Base-by-base conservation (phyloP, 2,888 invertebrate species). In the Toxonevra muliebris region DNA sequence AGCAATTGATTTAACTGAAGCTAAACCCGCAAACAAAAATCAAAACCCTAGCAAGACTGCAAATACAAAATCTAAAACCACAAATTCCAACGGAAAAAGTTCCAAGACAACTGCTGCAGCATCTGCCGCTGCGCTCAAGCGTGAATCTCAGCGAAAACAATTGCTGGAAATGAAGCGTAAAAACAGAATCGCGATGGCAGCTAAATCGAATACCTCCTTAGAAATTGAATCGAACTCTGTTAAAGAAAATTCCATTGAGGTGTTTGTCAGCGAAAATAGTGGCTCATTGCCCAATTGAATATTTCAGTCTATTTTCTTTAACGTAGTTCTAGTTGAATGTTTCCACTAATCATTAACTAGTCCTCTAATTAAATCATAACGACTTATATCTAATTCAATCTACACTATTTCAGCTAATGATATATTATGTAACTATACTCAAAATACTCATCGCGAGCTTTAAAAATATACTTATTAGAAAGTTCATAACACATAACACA, bases 121-220 rank as follows among this genome's bases (percentile, higher is more conserved):
- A 62, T 73, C 80, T 11, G 77, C 78, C 48, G 88, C 88, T 0
- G 87, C 88, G 0, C 85, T 88, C 77, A 88, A 89, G 71, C 86
- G 91, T 1, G 93, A 92, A 79, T 88, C 89, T 0, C 93, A 93
- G 53, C 88, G 96, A 71, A 92, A 92, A 76, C 92, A 92, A 76
- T 88, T 96, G 88, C 84, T 95, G 73, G 95, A 95, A 76, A 75
- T 85, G 72, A 86, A 84, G 72, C 80, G 86, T 61, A 83, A 80
- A 73, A 80, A 85, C 43, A 84, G 84, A 69, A 78, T 81, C 54
- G 82, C 83, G 15, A 72, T 84, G 74, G 73, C 77, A 40, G 75
- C 77, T 19, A 69, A 65, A 59, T 59, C 69, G 54, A 53, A 61
- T 52, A 57, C 59, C 42, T 58, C 58, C 13, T 41, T 41, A 50